Percentiles rank a stretch among this genome's conserved stretches.
These are phyloP conservation scores for Odontamblyopus lacepedii DNA, from an alignment of 2,797 vertebrate genomes.

Conservation along the genomic window DNA sequence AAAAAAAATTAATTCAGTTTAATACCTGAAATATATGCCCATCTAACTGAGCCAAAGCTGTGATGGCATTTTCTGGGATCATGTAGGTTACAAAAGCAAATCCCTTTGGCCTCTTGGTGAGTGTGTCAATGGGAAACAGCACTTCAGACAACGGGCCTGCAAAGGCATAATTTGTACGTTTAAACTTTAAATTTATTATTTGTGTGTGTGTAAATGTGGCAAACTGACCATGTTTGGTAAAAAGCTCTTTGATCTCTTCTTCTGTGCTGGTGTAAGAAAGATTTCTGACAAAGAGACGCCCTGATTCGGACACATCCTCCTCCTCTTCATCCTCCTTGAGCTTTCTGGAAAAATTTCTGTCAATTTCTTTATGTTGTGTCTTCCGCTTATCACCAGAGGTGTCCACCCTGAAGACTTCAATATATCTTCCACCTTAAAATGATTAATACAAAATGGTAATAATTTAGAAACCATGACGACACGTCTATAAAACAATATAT, in stretches of 20 bases:
- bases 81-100: slow-evolving; percentile 96
- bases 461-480: neutral
- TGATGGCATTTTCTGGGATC: slow-evolving; percentile 92
- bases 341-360: slow-evolving; percentile 78
- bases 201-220: neutral
- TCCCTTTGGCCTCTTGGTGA: slow-evolving; percentile 93
- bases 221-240: slow-evolving; percentile 82
- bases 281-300: slow-evolving; percentile 92
- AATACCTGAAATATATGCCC: slow-evolving; percentile 94
- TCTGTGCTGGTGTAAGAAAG: slow-evolving; percentile 93
- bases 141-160: slow-evolving; percentile 90
- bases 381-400: slow-evolving; percentile 28
- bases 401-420: slow-evolving; percentile 84
- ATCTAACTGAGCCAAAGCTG: slow-evolving; percentile 86
- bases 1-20: neutral
- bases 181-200: neutral
- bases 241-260: slow-evolving; percentile 88
- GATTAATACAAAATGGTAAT: slow-evolving; percentile 1
- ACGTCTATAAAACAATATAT: neutral
- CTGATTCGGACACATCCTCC: slow-evolving; percentile 92
- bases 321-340: slow-evolving; percentile 88
- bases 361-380: slow-evolving; percentile 41
- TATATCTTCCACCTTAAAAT: slow-evolving; percentile 83
- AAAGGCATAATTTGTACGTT: neutral
- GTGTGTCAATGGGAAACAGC: slow-evolving; percentile 88